phyloP scores from a whole-genome alignment of 2,797 vertebrate genomes.

The Diceros bicornis region DNA sequence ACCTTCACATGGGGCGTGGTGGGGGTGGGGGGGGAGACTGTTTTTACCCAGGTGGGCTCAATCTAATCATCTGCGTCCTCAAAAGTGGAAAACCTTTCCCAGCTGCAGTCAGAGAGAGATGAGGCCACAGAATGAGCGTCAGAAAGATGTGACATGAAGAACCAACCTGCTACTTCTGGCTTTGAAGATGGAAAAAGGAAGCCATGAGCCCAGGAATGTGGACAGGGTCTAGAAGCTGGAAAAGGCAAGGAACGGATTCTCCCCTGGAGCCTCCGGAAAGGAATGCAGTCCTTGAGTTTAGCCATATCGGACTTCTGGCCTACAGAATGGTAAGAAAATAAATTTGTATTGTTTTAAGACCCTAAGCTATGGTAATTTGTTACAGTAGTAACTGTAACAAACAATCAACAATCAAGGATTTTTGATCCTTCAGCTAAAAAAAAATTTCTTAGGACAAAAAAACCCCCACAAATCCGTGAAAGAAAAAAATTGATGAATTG shows the following conservation, averaged over 20 bases:
- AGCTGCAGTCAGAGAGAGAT: background rate
- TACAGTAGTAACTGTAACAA: background rate
- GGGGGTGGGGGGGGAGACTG: background rate
- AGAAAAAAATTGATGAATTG: too few species aligned
- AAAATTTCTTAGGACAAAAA: too few species aligned
- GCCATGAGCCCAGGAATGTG: background rate
- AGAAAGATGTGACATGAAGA: background rate
- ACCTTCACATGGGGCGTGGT: background rate
- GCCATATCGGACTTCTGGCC: background rate
- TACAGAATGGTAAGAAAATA: background rate
- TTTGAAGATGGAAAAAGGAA: background rate
- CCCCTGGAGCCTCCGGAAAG: background rate
- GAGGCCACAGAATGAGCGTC: background rate
- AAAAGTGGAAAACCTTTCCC: background rate
- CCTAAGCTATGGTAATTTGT: background rate
- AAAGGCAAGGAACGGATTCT: background rate
- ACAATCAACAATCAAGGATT: too few species aligned
- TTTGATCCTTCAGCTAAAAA: too few species aligned
- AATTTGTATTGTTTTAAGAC: background rate
- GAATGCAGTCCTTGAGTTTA: background rate
- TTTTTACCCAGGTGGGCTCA: background rate
- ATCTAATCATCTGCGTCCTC: background rate
- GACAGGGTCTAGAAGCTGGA: background rate
- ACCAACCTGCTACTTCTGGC: background rate
- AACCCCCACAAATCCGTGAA: too few species aligned